phyloP scores from a whole-genome alignment of 2,797 vertebrate genomes.

The Carcharodon carcharias region DNA sequence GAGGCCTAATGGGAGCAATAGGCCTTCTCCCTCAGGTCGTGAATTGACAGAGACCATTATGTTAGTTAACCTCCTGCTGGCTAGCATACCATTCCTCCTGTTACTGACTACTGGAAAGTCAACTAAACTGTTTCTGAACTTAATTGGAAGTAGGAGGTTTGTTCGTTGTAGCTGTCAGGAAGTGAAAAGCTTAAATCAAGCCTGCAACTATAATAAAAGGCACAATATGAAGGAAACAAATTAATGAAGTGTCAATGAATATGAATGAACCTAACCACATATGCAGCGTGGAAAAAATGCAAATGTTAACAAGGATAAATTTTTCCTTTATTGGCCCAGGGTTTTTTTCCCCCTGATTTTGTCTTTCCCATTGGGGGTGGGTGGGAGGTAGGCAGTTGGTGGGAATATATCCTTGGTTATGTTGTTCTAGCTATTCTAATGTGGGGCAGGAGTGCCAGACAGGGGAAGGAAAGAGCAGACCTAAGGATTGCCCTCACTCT shows the following conservation, averaged over 20 bases:
- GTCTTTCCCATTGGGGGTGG: too few relatives aligned
- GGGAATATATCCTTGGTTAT: too few relatives aligned
- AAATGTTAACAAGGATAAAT: background rate
- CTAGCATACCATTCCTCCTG: background rate
- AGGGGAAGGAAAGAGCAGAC: too few relatives aligned
- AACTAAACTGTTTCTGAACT: background rate
- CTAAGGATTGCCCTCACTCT: too few relatives aligned
- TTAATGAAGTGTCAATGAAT: background rate
- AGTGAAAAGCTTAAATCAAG: background rate
- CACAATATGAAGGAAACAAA: background rate
- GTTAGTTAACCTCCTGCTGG: background rate
- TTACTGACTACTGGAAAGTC: background rate
- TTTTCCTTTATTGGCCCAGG: too few relatives aligned
- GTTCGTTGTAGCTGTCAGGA: background rate
- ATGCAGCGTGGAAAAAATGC: background rate
- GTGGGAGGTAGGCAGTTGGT: too few relatives aligned
- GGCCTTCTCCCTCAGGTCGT: background rate
- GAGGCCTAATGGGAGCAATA: background rate
- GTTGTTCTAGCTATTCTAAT: too few relatives aligned
- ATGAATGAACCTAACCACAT: background rate
- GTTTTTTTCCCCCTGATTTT: too few relatives aligned
- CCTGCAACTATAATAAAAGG: background rate
- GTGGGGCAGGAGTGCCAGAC: too few relatives aligned
- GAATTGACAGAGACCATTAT: background rate
- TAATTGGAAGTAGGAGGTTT: background rate